Base-by-base conservation (phyloP, 2,888 invertebrate genomes). In the Hemaris fuciformis region DNA sequence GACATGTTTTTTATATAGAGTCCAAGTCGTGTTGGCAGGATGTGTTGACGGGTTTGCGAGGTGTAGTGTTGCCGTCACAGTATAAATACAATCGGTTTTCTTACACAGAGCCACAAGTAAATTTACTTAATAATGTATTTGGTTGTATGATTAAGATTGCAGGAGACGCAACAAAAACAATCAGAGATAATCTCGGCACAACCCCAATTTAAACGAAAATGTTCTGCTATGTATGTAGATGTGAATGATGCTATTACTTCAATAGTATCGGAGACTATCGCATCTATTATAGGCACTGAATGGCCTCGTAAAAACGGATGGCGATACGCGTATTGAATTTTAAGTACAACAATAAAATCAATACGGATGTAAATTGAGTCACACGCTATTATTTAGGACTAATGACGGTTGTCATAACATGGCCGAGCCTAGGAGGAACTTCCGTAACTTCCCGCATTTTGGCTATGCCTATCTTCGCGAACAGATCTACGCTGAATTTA, bases 311-410 rank as follows among this genome's bases (percentile, higher is more conserved):
- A 53, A 53, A 53, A 18, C 53, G 7, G 25, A 48, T 53, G 27
- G 31, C 53, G 31, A 53, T 31, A 53, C 53, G 18, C 53, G 31
- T 5, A 53, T 31, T 31, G 53, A 53, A 53, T 53, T 53, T 65
- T 59, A 69, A 73, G 31, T 42, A 53, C 62, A 13, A 57, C 45
- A 59, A 69, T 60, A 67, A 64, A 64, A 61, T 62, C 38, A 61
- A 63, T 66, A 62, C 61, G 63, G 60, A 64, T 62, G 63, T 69
- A 62, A 60, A 57, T 48, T 34, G 34, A 23, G 5, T 18, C 23
- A 6, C 23, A 10, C 15, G n/a, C 27, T 31, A 27, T 31, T 53
- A 53, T 53, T 48, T 53, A 53, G 31, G 7, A 7, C 10, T 2
- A 10, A 10, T 18, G 8, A 22, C 43, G 18, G 43, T 43, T 38